These are phyloP conservation scores for Pungitius pungitius DNA, from an alignment of 2,113 vertebrate genomes.

Conservation along the genomic window DNA sequence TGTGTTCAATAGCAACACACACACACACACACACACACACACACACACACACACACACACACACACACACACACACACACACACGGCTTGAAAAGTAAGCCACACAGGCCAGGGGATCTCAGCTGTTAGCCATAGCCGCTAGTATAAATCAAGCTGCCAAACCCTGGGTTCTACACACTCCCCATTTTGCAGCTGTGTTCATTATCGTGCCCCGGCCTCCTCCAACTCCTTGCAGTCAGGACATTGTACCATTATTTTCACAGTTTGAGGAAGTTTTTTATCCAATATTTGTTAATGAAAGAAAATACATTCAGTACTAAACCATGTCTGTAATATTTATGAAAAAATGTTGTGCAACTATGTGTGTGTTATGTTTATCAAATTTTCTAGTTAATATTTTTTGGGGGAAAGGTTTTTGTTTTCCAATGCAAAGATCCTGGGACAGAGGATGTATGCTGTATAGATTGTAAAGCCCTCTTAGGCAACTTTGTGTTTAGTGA, in stretches of 20 bases:
- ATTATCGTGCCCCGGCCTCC: neutral
- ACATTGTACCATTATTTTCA: neutral
- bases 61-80: constrained; percentile 9
- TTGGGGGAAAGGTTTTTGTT: too few species aligned
- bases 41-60: constrained; percentile 5
- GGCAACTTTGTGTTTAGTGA: too few species aligned
- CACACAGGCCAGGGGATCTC: neutral
- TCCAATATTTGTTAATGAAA: constrained; percentile 5
- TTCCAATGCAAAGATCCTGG: too few species aligned
- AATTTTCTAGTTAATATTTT: neutral
- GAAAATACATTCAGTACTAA: neutral
- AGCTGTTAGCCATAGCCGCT: neutral
- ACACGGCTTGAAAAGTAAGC: neutral
- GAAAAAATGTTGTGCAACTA: neutral
- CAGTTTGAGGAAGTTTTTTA: too few species aligned
- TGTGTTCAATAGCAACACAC: neutral
- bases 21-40: neutral
- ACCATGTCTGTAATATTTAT: neutral
- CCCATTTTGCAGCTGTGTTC: constrained; percentile 24
- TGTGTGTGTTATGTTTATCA: neutral
- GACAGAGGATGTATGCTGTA: too few species aligned
- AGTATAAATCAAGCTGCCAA: constrained; percentile 5
- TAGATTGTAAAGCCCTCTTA: too few species aligned
- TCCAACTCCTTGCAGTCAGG: neutral
- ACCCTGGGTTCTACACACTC: neutral